A percentile compares a stretch with the other conserved stretches of the same genome.
These are phyloP conservation scores for Habroteleia sp. DNA, from an alignment of 2,888 invertebrate species.

Conservation along the genomic window DNA sequence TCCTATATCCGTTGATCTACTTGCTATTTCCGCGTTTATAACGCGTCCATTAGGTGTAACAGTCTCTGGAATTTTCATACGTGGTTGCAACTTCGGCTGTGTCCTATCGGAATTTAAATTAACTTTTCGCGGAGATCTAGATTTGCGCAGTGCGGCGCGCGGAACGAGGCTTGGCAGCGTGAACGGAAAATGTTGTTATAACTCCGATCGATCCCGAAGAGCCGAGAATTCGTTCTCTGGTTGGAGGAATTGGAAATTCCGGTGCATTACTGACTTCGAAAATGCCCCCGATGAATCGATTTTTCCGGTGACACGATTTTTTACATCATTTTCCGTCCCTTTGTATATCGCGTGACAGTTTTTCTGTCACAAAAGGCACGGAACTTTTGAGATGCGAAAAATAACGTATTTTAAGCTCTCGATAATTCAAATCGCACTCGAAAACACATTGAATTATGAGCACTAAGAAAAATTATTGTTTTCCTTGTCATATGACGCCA, in stretches of 20 bases:
- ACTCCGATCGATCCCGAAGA: conserved; percentile 49
- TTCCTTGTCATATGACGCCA: conserved; percentile 7
- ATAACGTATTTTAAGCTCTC: conserved; percentile 16
- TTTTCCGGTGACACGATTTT: conserved; percentile 24
- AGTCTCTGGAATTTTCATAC: conserved; percentile 28
- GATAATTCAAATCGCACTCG: conserved; percentile 16
- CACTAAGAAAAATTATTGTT: neutral
- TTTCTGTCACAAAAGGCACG: neutral
- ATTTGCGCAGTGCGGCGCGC: conserved; percentile 59
- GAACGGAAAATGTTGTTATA: conserved; percentile 60
- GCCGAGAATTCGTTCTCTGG: conserved; percentile 43
- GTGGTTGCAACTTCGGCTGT: conserved; percentile 24
- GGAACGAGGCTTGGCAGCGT: conserved; percentile 29
- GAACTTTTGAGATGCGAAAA: conserved; percentile 7
- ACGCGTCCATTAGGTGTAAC: neutral
- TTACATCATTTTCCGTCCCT: neutral
- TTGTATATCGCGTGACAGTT: neutral
- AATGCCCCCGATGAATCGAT: conserved; percentile 51
- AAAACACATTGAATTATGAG: conserved; percentile 10
- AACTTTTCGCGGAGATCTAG: conserved; percentile 59
- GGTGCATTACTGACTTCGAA: conserved; percentile 34
- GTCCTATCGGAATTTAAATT: conserved; percentile 53
- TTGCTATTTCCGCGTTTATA: neutral
- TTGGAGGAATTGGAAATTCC: conserved; percentile 56
- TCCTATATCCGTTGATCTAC: no score